Evolutionary conservation across 2,888 invertebrate species (phyloP).

Genomic region (Scaptomyza flava): DNA sequence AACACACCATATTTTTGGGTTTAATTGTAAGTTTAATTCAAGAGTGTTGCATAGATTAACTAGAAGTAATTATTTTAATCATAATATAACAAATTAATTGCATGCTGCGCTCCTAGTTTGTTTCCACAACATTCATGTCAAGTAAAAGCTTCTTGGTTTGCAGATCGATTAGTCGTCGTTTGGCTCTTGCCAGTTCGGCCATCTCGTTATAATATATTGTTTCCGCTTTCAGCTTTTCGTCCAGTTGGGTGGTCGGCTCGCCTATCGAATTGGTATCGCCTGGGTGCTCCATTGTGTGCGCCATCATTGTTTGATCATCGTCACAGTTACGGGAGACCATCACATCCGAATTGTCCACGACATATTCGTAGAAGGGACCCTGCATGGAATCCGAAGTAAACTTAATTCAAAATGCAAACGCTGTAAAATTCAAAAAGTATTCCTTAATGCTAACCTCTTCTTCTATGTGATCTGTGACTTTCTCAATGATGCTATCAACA

Average conservation of each 20-base stretch:
- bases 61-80: conserved; percentile 35
- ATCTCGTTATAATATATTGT: conserved; percentile 78
- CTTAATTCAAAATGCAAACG: conserved; percentile 35
- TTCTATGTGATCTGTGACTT: conserved; percentile 65
- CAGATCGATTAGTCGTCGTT: conserved; percentile 66
- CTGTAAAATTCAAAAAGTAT: not conserved
- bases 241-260: conserved; percentile 63
- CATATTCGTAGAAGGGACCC: conserved; percentile 70
- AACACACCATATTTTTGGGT: not conserved
- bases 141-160: conserved; percentile 71
- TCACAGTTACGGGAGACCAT: conserved; percentile 52
- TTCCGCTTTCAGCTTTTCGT: conserved; percentile 74
- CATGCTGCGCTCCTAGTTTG: conserved; percentile 27
- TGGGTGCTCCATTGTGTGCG: conserved; percentile 36
- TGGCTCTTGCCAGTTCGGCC: conserved; percentile 74
- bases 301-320: conserved; percentile 46
- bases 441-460: conserved; percentile 52
- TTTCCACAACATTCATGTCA: conserved; percentile 66
- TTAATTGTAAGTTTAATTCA: conserved; percentile 34
- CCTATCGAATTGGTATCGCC: conserved; percentile 50
- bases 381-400: conserved; percentile 45
- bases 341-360: conserved; percentile 63
- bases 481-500: conserved; percentile 71
- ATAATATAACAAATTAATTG: conserved; percentile 41
- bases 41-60: conserved; percentile 44